A percentile compares a stretch with the other conserved stretches of the same genome.
phyloP scores from a whole-genome alignment of 2,797 vertebrate species.

The Hirundo rustica region DNA sequence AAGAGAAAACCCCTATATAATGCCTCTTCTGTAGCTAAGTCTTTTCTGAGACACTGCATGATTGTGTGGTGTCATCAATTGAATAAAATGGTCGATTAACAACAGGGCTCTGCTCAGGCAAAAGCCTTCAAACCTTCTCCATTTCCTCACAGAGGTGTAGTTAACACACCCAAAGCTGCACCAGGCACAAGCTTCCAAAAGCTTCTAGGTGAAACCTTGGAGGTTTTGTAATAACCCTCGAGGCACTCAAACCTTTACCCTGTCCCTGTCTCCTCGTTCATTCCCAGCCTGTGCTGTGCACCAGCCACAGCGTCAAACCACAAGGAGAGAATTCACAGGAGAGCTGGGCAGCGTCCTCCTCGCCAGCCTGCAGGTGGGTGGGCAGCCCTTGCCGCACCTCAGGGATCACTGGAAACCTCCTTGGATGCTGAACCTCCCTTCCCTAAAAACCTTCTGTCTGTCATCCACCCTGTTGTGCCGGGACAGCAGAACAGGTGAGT shows the following conservation, averaged over 20 bases:
- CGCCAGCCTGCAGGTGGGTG: neutral
- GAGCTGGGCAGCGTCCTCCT: fast-evolving
- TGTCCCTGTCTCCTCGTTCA: neutral
- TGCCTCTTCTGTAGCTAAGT: neutral
- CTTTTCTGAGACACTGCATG: neutral
- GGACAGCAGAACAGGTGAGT: neutral
- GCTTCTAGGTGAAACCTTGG: neutral
- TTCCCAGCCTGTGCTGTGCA: neutral
- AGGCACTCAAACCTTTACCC: neutral
- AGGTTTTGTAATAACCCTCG: neutral
- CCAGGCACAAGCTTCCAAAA: neutral
- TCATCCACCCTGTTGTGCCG: neutral
- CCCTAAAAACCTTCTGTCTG: neutral
- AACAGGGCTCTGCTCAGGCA: neutral
- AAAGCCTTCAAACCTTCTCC: neutral
- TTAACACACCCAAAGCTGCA: neutral
- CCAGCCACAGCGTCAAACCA: no score
- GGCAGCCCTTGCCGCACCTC: neutral
- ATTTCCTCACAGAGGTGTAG: neutral
- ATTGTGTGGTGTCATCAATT: neutral
- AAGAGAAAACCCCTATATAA: neutral
- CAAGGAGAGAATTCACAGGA: neutral
- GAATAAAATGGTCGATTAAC: neutral
- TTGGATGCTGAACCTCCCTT: neutral
- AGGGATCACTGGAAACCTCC: neutral